Conservation (phyloP, 92 coral and sea anemone species). For the Phenganax subtilis region DNA sequence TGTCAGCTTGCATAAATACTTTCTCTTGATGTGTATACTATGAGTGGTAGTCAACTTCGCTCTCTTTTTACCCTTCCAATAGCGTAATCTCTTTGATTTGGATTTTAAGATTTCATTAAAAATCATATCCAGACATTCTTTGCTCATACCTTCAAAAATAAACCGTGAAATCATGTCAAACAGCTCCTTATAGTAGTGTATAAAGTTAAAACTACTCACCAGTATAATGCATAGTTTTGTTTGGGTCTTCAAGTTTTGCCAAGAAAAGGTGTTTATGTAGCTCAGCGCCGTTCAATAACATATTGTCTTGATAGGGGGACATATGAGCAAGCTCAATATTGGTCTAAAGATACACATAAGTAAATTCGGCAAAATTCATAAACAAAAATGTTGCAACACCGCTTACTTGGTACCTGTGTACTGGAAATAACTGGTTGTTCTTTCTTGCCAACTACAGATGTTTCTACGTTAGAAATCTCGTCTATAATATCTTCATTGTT, state of each 20-base stretch:
- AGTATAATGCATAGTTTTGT: conserved; percentile 7
- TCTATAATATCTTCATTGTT: not conserved
- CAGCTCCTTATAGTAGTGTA: not conserved
- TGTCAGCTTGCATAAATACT: conserved; percentile 50
- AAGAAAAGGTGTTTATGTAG: not conserved
- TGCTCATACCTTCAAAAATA: not conserved
- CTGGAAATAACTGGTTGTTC: too few species aligned
- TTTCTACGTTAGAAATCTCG: too few species aligned
- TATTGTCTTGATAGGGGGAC: not conserved
- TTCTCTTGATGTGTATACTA: conserved; percentile 34
- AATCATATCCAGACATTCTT: not conserved
- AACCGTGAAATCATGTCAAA: not conserved
- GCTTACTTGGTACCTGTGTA: too few species aligned
- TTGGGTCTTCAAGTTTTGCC: not conserved
- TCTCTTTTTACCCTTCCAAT: conserved; percentile 13
- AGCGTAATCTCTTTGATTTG: not conserved
- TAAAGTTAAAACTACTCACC: not conserved
- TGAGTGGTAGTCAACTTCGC: not conserved
- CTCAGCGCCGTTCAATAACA: not conserved
- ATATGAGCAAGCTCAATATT: too few species aligned
- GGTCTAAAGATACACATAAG: too few species aligned
- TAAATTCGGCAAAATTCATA: too few species aligned
- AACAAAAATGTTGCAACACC: too few species aligned
- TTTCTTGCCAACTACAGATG: too few species aligned
- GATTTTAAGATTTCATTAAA: not conserved